phyloP scores from a whole-genome alignment of 2,888 invertebrate genomes.

The Ophion ellenae region DNA sequence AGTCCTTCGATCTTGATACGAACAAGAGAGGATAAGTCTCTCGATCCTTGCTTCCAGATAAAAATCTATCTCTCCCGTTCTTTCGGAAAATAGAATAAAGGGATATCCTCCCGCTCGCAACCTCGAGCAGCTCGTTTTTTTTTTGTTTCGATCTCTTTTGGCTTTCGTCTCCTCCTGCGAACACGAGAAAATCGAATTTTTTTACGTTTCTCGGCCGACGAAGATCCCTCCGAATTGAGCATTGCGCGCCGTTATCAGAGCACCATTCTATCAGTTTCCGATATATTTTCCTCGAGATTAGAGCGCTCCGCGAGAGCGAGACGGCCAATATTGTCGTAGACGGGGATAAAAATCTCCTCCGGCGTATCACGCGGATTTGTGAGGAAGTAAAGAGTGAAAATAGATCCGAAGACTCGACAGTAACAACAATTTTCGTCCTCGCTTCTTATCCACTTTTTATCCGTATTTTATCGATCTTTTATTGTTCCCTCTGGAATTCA shows the following conservation, averaged over 20 bases:
- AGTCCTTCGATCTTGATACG: constrained; percentile 42
- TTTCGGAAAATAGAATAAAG: constrained; percentile 49
- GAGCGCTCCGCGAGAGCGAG: neutral
- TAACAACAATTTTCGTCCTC: neutral
- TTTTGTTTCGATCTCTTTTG: neutral
- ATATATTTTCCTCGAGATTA: constrained; percentile 46
- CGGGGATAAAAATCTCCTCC: constrained; percentile 20
- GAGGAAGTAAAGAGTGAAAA: neutral
- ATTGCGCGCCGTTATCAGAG: constrained; percentile 7
- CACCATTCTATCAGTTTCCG: constrained; percentile 49
- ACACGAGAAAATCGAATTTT: constrained; percentile 7
- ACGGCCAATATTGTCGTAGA: constrained; percentile 4
- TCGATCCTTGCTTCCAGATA: constrained; percentile 42
- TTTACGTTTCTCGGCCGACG: neutral
- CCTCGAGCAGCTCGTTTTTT: constrained; percentile 16
- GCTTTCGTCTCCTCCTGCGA: neutral
- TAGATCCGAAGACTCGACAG: neutral
- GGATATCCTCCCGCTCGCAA: neutral
- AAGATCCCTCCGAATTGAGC: constrained; percentile 10
- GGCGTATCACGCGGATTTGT: neutral
- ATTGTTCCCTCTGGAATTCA: too few relatives aligned
- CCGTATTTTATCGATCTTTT: too few relatives aligned
- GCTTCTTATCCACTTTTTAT: too few relatives aligned
- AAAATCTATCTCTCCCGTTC: constrained; percentile 35
- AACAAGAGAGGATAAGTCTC: constrained; percentile 2